A percentile compares a stretch with the other conserved stretches of the same genome.
Evolutionary conservation across 1,140 invertebrate genomes (phyloP).

Genomic region (Procambarus clarkii): DNA sequence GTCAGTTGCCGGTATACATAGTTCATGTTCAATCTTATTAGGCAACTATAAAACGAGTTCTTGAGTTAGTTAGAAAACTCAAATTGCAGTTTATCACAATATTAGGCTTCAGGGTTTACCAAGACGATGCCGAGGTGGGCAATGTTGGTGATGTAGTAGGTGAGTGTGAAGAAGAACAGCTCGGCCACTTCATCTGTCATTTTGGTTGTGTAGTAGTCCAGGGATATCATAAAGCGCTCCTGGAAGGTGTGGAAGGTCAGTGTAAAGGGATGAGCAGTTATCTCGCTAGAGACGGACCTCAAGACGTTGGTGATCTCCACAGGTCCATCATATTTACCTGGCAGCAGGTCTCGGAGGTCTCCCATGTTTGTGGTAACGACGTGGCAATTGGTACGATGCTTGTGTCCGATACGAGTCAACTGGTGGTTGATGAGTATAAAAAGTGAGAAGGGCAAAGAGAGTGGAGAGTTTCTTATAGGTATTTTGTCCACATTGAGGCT

Average conservation of each 20-base stretch:
- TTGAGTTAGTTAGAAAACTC: no score
- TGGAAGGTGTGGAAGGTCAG: constrained; percentile 36
- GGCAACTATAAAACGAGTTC: no score
- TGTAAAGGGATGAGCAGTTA: constrained; percentile 4
- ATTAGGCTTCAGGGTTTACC: neutral
- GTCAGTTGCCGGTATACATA: neutral
- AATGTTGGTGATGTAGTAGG: neutral
- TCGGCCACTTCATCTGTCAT: neutral
- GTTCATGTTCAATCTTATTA: constrained; percentile 31
- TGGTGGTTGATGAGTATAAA: constrained; percentile 2
- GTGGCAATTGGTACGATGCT: constrained; percentile 29
- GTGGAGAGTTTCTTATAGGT: constrained; percentile 1
- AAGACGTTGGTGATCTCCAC: constrained; percentile 16
- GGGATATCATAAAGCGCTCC: neutral
- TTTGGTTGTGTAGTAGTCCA: constrained; percentile 45
- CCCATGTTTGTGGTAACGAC: constrained; percentile 49
- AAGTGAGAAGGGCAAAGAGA: constrained; percentile 11
- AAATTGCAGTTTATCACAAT: no score
- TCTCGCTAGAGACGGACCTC: neutral
- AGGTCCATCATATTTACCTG: constrained; percentile 3
- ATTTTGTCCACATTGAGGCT: neutral
- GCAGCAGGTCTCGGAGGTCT: constrained; percentile 17
- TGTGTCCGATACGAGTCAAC: neutral
- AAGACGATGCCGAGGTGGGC: neutral
- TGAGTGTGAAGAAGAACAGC: constrained; percentile 33